Percentiles rank a stretch among this genome's conserved stretches.
phyloP scores from a whole-genome alignment of 2,797 vertebrate species.

The Protonibea diacanthus region DNA sequence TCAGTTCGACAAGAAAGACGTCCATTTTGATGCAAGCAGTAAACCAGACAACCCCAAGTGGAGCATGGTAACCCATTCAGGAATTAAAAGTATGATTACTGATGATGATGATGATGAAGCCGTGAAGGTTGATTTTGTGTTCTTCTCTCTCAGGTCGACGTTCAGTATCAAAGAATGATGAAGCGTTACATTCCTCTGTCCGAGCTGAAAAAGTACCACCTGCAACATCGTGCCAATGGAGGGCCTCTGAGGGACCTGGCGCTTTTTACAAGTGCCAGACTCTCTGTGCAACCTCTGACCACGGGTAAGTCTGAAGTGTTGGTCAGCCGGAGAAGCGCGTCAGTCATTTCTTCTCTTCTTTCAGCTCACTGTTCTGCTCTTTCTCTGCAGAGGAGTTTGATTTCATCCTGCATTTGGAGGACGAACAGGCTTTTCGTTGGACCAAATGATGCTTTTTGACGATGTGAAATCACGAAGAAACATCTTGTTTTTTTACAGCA shows the following conservation, averaged over 20 bases:
- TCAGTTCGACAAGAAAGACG: slow-evolving; percentile 95
- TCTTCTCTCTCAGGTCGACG: slow-evolving; percentile 88
- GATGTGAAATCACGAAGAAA: background rate
- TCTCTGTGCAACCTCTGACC: slow-evolving; percentile 94
- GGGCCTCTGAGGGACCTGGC: slow-evolving; percentile 90
- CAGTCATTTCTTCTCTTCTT: background rate
- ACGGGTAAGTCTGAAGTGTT: slow-evolving; percentile 77
- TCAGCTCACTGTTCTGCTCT: slow-evolving; percentile 5
- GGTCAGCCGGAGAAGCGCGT: no score
- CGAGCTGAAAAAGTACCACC: slow-evolving; percentile 92
- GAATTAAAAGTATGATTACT: background rate
- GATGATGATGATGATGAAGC: no score
- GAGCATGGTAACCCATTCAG: slow-evolving; percentile 90
- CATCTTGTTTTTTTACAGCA: background rate
- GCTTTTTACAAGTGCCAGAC: slow-evolving; percentile 91
- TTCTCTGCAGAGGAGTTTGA: slow-evolving; percentile 92
- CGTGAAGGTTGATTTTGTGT: background rate
- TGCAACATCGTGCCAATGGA: slow-evolving; percentile 85
- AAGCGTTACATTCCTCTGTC: slow-evolving; percentile 92
- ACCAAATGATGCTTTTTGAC: slow-evolving; percentile 9
- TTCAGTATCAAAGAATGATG: slow-evolving; percentile 92
- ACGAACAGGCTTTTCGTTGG: slow-evolving; percentile 82
- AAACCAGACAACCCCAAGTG: slow-evolving; percentile 94
- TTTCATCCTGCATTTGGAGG: slow-evolving; percentile 93
- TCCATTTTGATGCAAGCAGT: slow-evolving; percentile 93